A percentile compares a stretch with the other conserved stretches of the same genome.
Evolutionary conservation across 1,140 invertebrate species (phyloP).

Genomic region (Cataglyphis hispanica): DNA sequence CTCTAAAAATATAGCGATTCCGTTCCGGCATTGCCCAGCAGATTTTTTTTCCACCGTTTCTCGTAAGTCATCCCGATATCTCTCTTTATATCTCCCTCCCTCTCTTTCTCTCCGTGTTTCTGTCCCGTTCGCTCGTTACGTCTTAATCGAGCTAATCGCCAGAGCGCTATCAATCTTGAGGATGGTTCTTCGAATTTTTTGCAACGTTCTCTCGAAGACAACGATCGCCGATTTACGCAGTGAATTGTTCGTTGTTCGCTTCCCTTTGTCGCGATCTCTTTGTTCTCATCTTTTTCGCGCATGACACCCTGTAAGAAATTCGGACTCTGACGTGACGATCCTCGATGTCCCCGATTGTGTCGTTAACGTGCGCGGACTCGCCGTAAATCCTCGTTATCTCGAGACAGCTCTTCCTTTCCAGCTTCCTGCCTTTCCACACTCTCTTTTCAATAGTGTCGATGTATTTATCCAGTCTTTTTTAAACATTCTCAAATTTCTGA

Average conservation of each 20-base stretch:
- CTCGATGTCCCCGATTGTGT: not conserved
- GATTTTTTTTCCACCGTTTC: constrained; percentile 64
- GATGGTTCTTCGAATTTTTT: constrained; percentile 10
- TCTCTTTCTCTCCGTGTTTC: not conserved
- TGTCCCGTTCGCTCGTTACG: constrained; percentile 4
- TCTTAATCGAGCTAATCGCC: constrained; percentile 54
- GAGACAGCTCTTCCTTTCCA: too few species aligned
- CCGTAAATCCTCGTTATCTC: not conserved
- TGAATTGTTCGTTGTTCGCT: not conserved
- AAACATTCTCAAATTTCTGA: constrained; percentile 9
- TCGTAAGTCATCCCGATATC: constrained; percentile 69
- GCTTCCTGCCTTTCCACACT: not conserved
- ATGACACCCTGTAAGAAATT: constrained; percentile 18
- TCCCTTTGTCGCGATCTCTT: not conserved
- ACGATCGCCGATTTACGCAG: not conserved
- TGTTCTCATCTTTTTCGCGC: not conserved
- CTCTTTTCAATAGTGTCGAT: not conserved
- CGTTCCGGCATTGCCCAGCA: constrained; percentile 76
- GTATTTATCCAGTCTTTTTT: not conserved
- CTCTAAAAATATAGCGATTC: constrained; percentile 84
- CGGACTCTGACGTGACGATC: constrained; percentile 26
- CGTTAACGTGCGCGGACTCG: constrained; percentile 19
- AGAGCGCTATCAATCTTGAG: constrained; percentile 44
- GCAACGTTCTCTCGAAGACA: not conserved
- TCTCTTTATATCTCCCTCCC: not conserved